These are phyloP conservation scores for Eubucco bourcierii DNA, from an alignment of 2,113 vertebrate species.

Conservation along the genomic window DNA sequence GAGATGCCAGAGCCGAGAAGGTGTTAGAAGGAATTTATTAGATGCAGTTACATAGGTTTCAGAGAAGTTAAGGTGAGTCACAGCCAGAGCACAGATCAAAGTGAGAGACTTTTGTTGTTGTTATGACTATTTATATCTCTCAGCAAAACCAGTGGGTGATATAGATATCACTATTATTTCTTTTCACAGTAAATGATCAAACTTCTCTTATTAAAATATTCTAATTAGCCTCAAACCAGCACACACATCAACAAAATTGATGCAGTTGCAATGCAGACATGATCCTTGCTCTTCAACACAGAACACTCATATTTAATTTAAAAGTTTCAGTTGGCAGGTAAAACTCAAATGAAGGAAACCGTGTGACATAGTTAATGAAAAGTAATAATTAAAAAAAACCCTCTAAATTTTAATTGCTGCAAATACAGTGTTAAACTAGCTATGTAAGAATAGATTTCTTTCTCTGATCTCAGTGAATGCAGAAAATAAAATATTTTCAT, in stretches of 20 bases:
- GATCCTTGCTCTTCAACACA: background rate
- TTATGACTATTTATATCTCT: too few species aligned
- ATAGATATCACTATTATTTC: too few species aligned
- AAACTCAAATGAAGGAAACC: background rate
- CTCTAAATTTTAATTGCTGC: background rate
- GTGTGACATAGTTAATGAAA: background rate
- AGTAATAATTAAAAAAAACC: background rate
- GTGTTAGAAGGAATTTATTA: too few species aligned
- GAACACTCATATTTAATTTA: background rate
- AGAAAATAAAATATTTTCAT: background rate
- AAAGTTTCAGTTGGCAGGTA: background rate
- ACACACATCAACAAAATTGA: background rate
- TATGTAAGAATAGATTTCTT: background rate
- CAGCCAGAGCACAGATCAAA: too few species aligned
- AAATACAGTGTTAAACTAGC: background rate
- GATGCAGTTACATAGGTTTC: too few species aligned
- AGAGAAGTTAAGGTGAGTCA: too few species aligned
- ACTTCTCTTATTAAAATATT: too few species aligned
- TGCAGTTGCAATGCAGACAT: background rate
- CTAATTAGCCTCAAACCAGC: too few species aligned
- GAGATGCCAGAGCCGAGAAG: too few species aligned
- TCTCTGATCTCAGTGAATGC: background rate
- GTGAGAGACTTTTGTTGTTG: too few species aligned
- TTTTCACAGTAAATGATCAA: too few species aligned
- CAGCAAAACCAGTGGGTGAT: too few species aligned